Base-by-base conservation (phyloP, 2,797 vertebrate genomes). In the Hafferia zeledoni region DNA sequence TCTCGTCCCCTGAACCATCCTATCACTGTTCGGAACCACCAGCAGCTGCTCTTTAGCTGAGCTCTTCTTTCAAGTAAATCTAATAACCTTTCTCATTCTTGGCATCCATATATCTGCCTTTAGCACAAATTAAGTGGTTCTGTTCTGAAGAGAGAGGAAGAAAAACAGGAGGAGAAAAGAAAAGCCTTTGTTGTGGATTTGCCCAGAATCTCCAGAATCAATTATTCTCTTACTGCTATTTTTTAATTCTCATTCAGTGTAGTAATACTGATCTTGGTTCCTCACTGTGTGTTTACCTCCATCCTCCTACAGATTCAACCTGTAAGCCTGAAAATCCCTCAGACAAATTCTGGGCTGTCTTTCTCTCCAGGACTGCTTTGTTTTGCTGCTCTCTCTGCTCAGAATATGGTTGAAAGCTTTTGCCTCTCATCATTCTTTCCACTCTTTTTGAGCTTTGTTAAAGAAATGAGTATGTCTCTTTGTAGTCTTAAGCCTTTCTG, bases 201-300 rank as follows among this genome's bases (percentile, higher is more conserved):
- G 81, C 57, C 93, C 89, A 76, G 82, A 77, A 89, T 96, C 90
- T 96, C 78, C 72, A 49, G 83, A 90, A 95, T 94, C 83, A 64
- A 71, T 94, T 83, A 82, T 27, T 37, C 65, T 80, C 87, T 93
- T 33, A 11, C 57, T 49, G 90, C 71, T 95, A 50, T 60, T 79
- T 95, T 94, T 93, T 89, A 96, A 87, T 95, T 85, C 74, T 89
- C 25, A 11, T 84, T 90, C 69, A 88, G 35, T 91, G 90, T 89
- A 78, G 24, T 76, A 80, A 68, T 72, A 24, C 88, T 97, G 84
- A 95, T 97, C 95, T 92, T 95, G 93, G 70, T 94, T 94, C 86
- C 77, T 43, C 1, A 3, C 90, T 82, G 71, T 63, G 9, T 92
- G 80, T 95, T 97, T 91, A 81, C 87, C 19, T 72, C 78, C 83